Conservation (phyloP, 2,113 vertebrate species). For the Esox niger region DNA sequence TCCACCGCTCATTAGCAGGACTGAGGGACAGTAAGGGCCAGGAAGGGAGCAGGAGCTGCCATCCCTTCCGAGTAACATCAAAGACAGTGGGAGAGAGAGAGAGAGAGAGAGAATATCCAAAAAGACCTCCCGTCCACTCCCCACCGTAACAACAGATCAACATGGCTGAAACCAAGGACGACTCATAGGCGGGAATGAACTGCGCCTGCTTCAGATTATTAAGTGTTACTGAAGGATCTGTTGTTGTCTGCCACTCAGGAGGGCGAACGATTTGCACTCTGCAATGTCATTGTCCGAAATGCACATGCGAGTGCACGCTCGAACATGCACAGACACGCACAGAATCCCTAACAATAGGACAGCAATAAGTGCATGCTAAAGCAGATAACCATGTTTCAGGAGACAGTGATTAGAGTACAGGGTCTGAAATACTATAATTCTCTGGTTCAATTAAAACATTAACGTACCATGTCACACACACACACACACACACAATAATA, state of each 20-base stretch:
- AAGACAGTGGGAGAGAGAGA: too few relatives aligned
- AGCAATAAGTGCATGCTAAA: conserved; percentile 37
- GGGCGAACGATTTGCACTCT: conserved; percentile 28
- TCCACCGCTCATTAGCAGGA: conserved; percentile 4
- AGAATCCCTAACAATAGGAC: conserved; percentile 30
- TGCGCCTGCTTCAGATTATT: conserved; percentile 22
- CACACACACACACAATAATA: too few relatives aligned
- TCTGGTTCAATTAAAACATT: conserved; percentile 47
- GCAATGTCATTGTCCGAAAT: conserved; percentile 11
- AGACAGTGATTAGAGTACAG: conserved; percentile 47
- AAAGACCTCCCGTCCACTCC: conserved; percentile 14
- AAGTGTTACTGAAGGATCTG: conserved; percentile 17
- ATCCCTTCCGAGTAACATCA: neutral
- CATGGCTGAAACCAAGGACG: neutral
- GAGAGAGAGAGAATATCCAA: conserved; percentile 25
- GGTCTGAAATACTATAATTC: conserved; percentile 43
- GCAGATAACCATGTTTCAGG: conserved; percentile 49
- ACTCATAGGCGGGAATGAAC: conserved; percentile 1
- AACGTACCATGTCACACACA: conserved; percentile 20
- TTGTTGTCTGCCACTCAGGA: conserved; percentile 21
- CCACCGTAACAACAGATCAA: neutral
- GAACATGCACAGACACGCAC: conserved; percentile 11
- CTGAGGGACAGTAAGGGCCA: conserved; percentile 1
- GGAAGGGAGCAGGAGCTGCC: neutral
- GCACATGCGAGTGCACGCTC: conserved; percentile 16